These are phyloP conservation scores for Urechis unicinctus DNA, from an alignment of 2,888 invertebrate genomes.

Conservation along the genomic window DNA sequence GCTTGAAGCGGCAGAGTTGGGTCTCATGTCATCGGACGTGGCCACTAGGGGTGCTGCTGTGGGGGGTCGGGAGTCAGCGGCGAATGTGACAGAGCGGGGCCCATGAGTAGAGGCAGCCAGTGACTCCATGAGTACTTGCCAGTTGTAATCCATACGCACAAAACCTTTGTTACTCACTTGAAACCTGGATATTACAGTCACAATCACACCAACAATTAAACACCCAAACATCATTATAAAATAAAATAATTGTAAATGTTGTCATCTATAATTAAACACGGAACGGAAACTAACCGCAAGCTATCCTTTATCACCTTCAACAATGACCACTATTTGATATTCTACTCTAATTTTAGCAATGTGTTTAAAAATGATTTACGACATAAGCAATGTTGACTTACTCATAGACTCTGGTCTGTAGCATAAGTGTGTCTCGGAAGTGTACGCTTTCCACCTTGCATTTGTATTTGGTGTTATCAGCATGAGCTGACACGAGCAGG, in stretches of 20 bases:
- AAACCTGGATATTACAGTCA: slow-evolving; percentile 25
- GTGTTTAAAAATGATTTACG: too few species aligned
- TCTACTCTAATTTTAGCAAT: too few species aligned
- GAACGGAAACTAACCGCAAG: too few species aligned
- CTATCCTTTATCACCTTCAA: too few species aligned
- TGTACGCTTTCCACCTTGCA: slow-evolving; percentile 38
- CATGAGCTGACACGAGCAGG: slow-evolving; percentile 40
- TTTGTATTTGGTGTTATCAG: slow-evolving; percentile 44
- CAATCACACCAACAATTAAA: background rate
- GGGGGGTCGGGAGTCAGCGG: slow-evolving; percentile 22
- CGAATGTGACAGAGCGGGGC: slow-evolving; percentile 39
- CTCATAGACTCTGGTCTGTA: slow-evolving; percentile 49
- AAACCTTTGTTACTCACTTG: slow-evolving; percentile 39
- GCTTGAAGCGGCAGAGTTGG: slow-evolving; percentile 8
- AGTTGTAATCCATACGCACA: slow-evolving; percentile 44
- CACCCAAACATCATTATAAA: too few species aligned
- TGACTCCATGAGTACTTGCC: slow-evolving; percentile 48
- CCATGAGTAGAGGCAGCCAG: slow-evolving; percentile 7
- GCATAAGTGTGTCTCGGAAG: slow-evolving; percentile 50
- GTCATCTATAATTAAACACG: too few species aligned
- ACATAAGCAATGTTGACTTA: too few species aligned
- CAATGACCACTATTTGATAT: too few species aligned
- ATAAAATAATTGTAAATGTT: too few species aligned
- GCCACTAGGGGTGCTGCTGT: slow-evolving; percentile 16
- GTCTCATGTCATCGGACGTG: slow-evolving; percentile 3